Evolutionary conservation across 2,797 vertebrate genomes (phyloP).

Genomic region (Macrochelys suwanniensis): DNA sequence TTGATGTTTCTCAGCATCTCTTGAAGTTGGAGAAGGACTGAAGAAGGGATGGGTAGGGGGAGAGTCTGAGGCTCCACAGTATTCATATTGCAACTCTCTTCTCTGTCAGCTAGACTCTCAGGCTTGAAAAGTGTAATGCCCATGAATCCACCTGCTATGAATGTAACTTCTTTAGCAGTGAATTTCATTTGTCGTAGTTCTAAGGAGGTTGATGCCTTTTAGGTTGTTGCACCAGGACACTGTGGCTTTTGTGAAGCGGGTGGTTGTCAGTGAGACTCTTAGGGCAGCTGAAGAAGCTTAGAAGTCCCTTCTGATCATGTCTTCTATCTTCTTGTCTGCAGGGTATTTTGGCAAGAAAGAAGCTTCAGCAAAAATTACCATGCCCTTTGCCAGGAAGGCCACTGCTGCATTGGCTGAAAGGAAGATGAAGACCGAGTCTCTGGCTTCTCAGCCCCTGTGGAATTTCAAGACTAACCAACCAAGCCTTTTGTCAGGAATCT

Average conservation of each 20-base stretch:
- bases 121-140: not conserved
- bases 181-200: not conserved
- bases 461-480: not conserved
- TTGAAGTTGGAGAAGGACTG: not conserved
- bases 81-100: not conserved
- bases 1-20: not conserved
- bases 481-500: not conserved
- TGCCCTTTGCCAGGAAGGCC: not conserved
- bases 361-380: not conserved
- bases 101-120: not conserved
- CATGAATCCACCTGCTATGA: not conserved
- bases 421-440: not conserved
- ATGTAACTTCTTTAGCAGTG: not conserved
- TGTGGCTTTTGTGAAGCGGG: not conserved
- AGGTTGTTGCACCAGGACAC: not conserved
- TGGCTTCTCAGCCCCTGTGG: not conserved
- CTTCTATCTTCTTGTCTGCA: not conserved
- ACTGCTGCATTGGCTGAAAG: not conserved
- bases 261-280: not conserved
- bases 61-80: not conserved
- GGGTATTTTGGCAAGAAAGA: not conserved
- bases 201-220: not conserved
- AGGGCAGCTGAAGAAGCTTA: not conserved
- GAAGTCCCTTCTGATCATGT: not conserved
- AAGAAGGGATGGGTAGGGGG: not conserved